Evolutionary conservation across 1,140 invertebrate species (phyloP).

Genomic region (Aethina tumida): DNA sequence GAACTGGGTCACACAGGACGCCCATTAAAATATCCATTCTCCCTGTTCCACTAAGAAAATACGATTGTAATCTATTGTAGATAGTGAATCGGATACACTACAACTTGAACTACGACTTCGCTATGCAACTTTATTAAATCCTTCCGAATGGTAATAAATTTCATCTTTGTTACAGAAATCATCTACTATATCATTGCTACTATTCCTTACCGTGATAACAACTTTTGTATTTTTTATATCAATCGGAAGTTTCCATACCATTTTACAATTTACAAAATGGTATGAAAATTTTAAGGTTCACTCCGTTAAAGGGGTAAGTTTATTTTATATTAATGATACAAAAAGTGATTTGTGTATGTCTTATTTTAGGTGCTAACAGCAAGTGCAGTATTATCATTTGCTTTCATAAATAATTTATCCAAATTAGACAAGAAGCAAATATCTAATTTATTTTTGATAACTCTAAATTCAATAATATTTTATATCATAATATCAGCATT

Average conservation of each 20-base stretch:
- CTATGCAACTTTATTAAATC: too few relatives aligned
- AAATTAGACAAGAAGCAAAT: slow-evolving; percentile 23
- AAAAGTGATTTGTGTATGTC: slow-evolving; percentile 5
- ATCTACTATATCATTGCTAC: slow-evolving; percentile 17
- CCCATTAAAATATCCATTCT: too few relatives aligned
- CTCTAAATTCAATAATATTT: slow-evolving; percentile 29
- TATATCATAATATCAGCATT: slow-evolving; percentile 31
- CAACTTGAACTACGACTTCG: too few relatives aligned
- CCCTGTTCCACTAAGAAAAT: too few relatives aligned
- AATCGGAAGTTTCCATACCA: slow-evolving; percentile 32
- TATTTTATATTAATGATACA: not conserved
- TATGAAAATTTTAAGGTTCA: slow-evolving; percentile 25
- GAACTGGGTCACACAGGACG: too few relatives aligned
- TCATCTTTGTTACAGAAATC: slow-evolving; percentile 15
- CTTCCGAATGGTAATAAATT: too few relatives aligned
- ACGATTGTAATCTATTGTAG: too few relatives aligned
- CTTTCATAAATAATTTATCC: slow-evolving; percentile 33
- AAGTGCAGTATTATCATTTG: slow-evolving; percentile 33
- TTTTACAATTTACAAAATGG: slow-evolving; percentile 33
- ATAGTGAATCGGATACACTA: too few relatives aligned
- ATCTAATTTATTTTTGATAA: slow-evolving; percentile 24
- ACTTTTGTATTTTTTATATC: slow-evolving; percentile 33
- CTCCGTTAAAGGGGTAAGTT: slow-evolving; percentile 12
- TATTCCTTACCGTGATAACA: slow-evolving; percentile 26
- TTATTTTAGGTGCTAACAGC: slow-evolving; percentile 34